Evolutionary conservation across 2,113 vertebrate species (phyloP), one percentile per base, ranked within the genome.

Genomic region (Eclectus roratus): DNA sequence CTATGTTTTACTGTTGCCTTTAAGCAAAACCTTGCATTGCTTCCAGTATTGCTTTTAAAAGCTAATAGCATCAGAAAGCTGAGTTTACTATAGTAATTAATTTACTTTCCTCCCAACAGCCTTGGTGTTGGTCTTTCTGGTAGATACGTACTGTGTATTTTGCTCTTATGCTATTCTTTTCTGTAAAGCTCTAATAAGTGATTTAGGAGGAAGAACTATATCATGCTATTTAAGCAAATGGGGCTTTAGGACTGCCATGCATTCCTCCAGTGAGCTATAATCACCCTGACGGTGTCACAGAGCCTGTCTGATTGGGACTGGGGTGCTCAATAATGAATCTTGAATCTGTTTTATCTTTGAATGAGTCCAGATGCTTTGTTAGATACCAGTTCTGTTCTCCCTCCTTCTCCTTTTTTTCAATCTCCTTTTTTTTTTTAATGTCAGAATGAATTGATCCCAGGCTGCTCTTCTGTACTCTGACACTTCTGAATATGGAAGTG

Each of bases 401-500:
- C 46, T 89, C 46, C 58, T 70, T 91, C 91, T 50, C 29, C 16
- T 19, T 20, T 39, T 53, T 69, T 92, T 79, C 23, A 52, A 68
- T 64, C 13, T 88, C 25, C 23, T 31, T 13, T 64, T 76, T 84
- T 66, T 79, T 83, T 79, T 61, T 79, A 74, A 85, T 92, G 89
- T 71, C 95, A 97, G 88, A 93, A 96, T 92, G 89, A 97, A 98
- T 95, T 97, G 97, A 96, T 98, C 94, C 92, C 94, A 89, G 93
- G 89, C 95, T 92, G 70, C 73, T 97, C 46, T 80, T 96, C 72
- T 77, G 85, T 94, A 82, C 27, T 85, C 91, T 97, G 97, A 97
- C 97, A 96, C 94, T 89, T 65, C 88, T 79, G 89, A 97, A 96
- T 96, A 95, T 95, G 97, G 98, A 97, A 97, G 96, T 97, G 97